Evolutionary conservation across 2,797 vertebrate genomes (phyloP), one percentile per base, ranked within the genome.

Genomic region (Todus mexicanus): DNA sequence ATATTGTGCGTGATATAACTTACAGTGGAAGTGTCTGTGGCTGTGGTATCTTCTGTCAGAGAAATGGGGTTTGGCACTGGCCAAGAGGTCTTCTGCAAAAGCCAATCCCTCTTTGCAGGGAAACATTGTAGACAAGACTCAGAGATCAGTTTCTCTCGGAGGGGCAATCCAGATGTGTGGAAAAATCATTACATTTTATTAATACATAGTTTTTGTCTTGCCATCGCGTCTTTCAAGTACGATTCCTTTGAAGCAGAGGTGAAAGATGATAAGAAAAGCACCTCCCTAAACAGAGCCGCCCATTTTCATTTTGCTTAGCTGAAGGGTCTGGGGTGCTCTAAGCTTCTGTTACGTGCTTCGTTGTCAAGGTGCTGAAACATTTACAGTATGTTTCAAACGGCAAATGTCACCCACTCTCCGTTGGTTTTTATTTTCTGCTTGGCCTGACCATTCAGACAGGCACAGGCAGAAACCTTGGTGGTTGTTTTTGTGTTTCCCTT

Each of bases 331-430:
- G 81, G 81, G 65, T 38, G 53, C 71, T 92, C 72, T 37, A 31
- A 60, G 86, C 60, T 81, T 78, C 88, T 90, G 72, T 75, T 87
- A 51, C 1, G 3, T 8, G 4, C 63, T 87, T 91, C 81, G 90
- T 84, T 94, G 91, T 93, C 77, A 85, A 91, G 86, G 89, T 92
- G 92, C 89, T 86, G 90, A 96, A 97, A 96, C 56, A 84, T 82
- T 92, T 95, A 94, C 84, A 94, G 35, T 63, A 78, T 0, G 0
- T 71, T 89, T 80, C 71, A 88, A 66, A 81, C 65, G 54, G 59
- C 83, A 90, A 91, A 85, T 78, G 64, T 87, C 84, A 85, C 56
- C 87, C 51, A 43, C 83, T 83, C 38, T 12, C 40, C 22, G 0
- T 25, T 0, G 1, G 25, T 40, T 84, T 90, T 64, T 84, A 61